A percentile compares a stretch with the other conserved stretches of the same genome.
phyloP scores from a whole-genome alignment of 2,888 invertebrate species.

The Leptogaster cylindrica region DNA sequence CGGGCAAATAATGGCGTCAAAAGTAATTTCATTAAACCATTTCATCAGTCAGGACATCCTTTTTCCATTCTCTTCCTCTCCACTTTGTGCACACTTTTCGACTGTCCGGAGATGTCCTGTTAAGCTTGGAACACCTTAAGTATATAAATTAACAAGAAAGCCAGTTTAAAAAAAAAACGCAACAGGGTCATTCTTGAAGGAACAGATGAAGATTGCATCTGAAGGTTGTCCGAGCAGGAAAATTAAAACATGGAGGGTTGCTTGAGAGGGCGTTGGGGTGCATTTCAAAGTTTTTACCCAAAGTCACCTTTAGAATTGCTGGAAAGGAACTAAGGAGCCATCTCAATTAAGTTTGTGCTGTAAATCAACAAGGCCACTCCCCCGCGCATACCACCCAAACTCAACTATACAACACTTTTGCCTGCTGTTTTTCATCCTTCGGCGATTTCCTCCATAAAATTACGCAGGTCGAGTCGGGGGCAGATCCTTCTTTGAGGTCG shows the following conservation, averaged over 20 bases:
- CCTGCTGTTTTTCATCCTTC: too few species aligned
- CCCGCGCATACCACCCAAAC: background rate
- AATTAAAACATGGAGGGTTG: constrained; percentile 16
- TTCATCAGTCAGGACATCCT: constrained; percentile 9
- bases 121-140: constrained; percentile 13
- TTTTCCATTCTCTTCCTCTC: background rate
- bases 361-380: constrained; percentile 12
- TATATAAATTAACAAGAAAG: constrained; percentile 10
- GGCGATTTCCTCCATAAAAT: too few species aligned
- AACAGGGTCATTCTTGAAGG: constrained; percentile 21
- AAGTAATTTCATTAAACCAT: constrained; percentile 27
- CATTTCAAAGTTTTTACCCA: constrained; percentile 7
- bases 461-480: constrained; percentile 1
- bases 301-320: constrained; percentile 11
- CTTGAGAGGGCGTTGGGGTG: background rate
- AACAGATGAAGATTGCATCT: background rate
- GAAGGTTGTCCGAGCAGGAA: constrained; percentile 18
- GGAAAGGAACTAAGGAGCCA: background rate
- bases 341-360: constrained; percentile 17
- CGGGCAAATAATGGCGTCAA: constrained; percentile 19
- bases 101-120: constrained; percentile 2
- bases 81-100: background rate
- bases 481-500: constrained; percentile 13
- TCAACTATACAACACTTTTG: too few species aligned
- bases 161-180: background rate